Percentiles rank a stretch among this genome's conserved stretches.
Evolutionary conservation across 1,140 invertebrate genomes (phyloP).

Genomic region (Frieseomelitta varia): DNA sequence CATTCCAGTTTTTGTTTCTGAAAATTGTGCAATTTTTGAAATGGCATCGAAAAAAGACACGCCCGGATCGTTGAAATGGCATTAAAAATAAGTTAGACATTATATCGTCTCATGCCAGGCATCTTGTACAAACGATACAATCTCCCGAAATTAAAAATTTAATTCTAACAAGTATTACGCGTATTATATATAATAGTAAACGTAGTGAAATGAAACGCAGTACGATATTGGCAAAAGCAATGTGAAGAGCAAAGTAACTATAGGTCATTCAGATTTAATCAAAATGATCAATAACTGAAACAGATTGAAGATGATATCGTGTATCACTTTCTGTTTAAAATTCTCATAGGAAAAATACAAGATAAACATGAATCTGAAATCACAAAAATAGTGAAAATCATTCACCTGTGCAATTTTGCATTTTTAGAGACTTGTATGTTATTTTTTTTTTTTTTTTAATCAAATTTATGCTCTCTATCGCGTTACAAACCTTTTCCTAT

Average conservation of each 20-base stretch:
- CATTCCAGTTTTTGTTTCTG: neutral
- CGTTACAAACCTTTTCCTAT: too few relatives aligned
- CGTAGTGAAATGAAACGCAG: neutral
- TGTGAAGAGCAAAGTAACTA: neutral
- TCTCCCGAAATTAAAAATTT: neutral
- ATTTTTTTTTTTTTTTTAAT: too few relatives aligned
- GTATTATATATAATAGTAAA: too few relatives aligned
- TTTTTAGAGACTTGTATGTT: too few relatives aligned
- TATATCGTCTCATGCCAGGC: neutral
- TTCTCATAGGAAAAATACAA: neutral
- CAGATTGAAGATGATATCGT: neutral
- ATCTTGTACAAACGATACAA: neutral
- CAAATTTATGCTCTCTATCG: too few relatives aligned
- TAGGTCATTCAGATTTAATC: neutral
- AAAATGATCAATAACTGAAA: slow-evolving; percentile 3
- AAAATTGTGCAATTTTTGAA: neutral
- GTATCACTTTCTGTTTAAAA: neutral
- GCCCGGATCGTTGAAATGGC: neutral
- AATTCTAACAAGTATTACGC: neutral
- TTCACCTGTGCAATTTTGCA: too few relatives aligned
- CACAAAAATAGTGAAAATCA: too few relatives aligned
- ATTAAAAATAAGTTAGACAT: neutral
- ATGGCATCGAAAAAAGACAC: neutral
- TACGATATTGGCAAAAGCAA: neutral
- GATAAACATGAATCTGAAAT: too few relatives aligned